phyloP scores from a whole-genome alignment of 30 jellyfish, hydroid and myxozoan species.

The Haliclystus octoradiatus region DNA sequence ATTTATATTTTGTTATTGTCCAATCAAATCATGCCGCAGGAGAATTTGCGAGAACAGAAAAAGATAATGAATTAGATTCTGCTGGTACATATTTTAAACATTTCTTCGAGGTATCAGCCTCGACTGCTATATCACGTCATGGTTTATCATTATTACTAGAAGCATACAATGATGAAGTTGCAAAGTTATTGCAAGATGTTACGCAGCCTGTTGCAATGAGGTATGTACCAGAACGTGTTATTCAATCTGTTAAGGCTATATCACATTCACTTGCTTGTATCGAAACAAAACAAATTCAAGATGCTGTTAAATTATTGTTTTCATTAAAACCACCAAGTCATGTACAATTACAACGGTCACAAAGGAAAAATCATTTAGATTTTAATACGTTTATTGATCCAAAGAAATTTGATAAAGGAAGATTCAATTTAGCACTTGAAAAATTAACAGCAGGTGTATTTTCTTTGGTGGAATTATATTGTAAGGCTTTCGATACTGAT shows the following conservation, averaged over 20 bases:
- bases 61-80: conserved; percentile 63
- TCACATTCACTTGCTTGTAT: conserved; percentile 59
- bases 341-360: conserved; percentile 8
- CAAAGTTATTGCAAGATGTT: conserved; percentile 39
- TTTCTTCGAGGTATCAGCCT: conserved; percentile 31
- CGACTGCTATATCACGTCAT: conserved; percentile 66
- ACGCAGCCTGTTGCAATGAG: conserved; percentile 16
- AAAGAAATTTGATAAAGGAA: conserved; percentile 52
- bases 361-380: conserved; percentile 17
- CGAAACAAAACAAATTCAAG: conserved; percentile 69
- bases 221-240: conserved; percentile 62
- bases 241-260: conserved; percentile 81
- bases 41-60: conserved; percentile 57
- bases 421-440: conserved; percentile 64
- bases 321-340: conserved; percentile 23
- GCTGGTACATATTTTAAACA: conserved; percentile 64
- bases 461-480: conserved; percentile 57
- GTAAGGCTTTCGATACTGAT: conserved; percentile 80
- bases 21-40: conserved; percentile 21
- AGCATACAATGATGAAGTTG: conserved; percentile 75
- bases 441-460: conserved; percentile 60
- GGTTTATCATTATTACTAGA: conserved; percentile 76
- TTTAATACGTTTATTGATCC: conserved; percentile 40
- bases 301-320: conserved; percentile 61
- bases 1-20: conserved; percentile 21